Conservation (phyloP, 2,888 invertebrate species). For the Leptura quadrifasciata region DNA sequence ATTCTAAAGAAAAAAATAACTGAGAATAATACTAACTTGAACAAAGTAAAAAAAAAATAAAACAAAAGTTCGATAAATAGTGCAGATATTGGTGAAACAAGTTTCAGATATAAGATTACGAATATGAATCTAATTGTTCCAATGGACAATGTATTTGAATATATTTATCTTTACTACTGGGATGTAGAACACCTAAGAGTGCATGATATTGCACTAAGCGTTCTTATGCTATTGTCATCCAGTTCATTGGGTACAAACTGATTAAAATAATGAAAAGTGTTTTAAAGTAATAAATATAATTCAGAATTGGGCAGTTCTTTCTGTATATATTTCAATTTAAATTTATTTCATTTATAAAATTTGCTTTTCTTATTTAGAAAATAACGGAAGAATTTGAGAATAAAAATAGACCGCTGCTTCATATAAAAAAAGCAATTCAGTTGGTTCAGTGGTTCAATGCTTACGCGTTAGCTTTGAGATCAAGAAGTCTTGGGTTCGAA, state of each 20-base stretch:
- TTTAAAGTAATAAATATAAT: background rate
- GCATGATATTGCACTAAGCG: conserved; percentile 22
- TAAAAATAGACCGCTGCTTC: too few relatives aligned
- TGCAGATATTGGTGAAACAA: background rate
- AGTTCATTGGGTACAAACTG: background rate
- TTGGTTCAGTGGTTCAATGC: too few relatives aligned
- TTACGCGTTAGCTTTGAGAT: too few relatives aligned
- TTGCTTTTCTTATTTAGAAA: too few relatives aligned
- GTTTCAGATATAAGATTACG: background rate
- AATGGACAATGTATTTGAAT: conserved; percentile 16
- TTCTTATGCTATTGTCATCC: background rate
- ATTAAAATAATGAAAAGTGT: background rate
- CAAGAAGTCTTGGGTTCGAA: too few relatives aligned
- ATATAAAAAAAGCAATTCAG: too few relatives aligned
- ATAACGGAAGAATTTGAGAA: too few relatives aligned
- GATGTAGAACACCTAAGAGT: background rate
- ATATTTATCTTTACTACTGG: conserved; percentile 12
- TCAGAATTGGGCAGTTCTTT: too few relatives aligned
- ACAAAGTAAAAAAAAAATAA: background rate
- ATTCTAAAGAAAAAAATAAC: background rate
- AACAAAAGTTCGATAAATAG: background rate
- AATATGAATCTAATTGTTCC: background rate
- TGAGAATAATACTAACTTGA: background rate
- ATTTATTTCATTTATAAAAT: too few relatives aligned
- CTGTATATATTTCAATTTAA: too few relatives aligned